These are phyloP conservation scores for Phycodurus eques DNA, from an alignment of 2,113 vertebrate genomes.

Conservation along the genomic window DNA sequence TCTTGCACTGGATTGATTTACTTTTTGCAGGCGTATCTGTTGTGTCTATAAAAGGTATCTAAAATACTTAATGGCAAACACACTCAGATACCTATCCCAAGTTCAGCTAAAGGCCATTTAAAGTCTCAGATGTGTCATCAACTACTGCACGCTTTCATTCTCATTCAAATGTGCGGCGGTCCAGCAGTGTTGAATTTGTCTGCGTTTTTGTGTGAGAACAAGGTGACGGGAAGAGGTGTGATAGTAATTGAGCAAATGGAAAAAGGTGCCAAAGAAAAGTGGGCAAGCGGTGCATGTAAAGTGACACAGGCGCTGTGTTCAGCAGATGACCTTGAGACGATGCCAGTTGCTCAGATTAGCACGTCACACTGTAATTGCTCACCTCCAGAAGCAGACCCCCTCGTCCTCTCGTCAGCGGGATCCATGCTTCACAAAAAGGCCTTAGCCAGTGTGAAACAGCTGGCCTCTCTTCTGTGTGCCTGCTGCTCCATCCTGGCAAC, in stretches of 20 bases:
- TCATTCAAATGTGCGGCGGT: conserved; percentile 30
- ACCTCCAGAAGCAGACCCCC: conserved; percentile 55
- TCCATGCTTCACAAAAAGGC: conserved; percentile 47
- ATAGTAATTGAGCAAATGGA: conserved; percentile 11
- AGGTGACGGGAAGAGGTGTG: conserved; percentile 2
- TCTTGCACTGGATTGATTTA: neutral
- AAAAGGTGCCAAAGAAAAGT: conserved; percentile 13
- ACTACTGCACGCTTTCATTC: conserved; percentile 29
- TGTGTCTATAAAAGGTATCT: neutral
- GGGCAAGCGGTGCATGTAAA: conserved; percentile 19
- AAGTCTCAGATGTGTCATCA: conserved; percentile 9
- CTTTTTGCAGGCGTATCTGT: neutral
- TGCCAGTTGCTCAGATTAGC: conserved; percentile 57
- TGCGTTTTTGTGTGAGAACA: conserved; percentile 8
- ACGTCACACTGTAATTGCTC: conserved; percentile 66
- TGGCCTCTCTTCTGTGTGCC: conserved; percentile 43
- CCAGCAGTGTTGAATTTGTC: conserved; percentile 4
- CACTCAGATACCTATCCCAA: neutral
- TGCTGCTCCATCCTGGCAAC: conserved; percentile 47
- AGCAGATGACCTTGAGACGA: conserved; percentile 49
- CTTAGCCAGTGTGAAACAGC: conserved; percentile 58
- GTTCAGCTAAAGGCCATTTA: conserved; percentile 12
- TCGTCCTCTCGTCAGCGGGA: conserved; percentile 51
- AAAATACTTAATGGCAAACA: neutral
- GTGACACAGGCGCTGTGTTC: conserved; percentile 31